Percentiles rank a stretch among this genome's conserved stretches.
These are phyloP conservation scores for Rhombomys opimus DNA, from an alignment of 2,113 vertebrate genomes.

Conservation along the genomic window DNA sequence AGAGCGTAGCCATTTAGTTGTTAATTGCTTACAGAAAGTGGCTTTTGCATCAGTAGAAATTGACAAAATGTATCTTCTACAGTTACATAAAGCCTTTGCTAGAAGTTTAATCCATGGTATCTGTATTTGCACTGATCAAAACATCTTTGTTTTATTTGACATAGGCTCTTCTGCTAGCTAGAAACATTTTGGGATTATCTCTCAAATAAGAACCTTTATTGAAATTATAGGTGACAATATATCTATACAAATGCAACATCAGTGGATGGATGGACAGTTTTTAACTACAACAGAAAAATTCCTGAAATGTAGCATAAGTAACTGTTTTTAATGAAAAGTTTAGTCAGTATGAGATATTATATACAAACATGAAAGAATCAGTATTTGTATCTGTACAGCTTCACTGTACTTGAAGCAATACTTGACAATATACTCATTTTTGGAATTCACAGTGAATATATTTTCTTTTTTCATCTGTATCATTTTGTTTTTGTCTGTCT, in stretches of 20 bases:
- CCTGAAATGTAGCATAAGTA: slow-evolving; percentile 30
- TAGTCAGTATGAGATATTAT: slow-evolving; percentile 28
- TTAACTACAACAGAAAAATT: slow-evolving; percentile 47
- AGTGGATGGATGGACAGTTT: slow-evolving; percentile 12
- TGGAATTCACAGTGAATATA: slow-evolving; percentile 42
- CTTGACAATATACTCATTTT: slow-evolving; percentile 10
- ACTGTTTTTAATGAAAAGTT: slow-evolving; percentile 47
- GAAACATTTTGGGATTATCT: slow-evolving; percentile 29
- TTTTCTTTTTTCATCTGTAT: not conserved
- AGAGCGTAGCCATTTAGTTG: slow-evolving; percentile 40
- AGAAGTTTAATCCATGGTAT: slow-evolving; percentile 9
- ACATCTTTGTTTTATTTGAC: slow-evolving; percentile 20
- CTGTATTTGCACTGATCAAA: slow-evolving; percentile 23
- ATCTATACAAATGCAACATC: not conserved
- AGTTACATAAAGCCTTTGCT: slow-evolving; percentile 25
- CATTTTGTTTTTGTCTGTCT: not conserved
- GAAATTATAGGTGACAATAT: not conserved
- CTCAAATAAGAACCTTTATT: slow-evolving; percentile 30
- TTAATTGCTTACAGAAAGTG: slow-evolving; percentile 30
- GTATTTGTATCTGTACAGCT: not conserved
- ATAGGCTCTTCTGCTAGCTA: not conserved
- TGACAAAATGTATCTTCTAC: slow-evolving; percentile 39
- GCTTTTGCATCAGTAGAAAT: slow-evolving; percentile 34
- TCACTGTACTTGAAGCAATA: not conserved
- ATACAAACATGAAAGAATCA: not conserved